Percentiles rank a stretch among this genome's conserved stretches.
Conservation (phyloP, 2,888 invertebrate species). For the Philopedon plagiatum region DNA sequence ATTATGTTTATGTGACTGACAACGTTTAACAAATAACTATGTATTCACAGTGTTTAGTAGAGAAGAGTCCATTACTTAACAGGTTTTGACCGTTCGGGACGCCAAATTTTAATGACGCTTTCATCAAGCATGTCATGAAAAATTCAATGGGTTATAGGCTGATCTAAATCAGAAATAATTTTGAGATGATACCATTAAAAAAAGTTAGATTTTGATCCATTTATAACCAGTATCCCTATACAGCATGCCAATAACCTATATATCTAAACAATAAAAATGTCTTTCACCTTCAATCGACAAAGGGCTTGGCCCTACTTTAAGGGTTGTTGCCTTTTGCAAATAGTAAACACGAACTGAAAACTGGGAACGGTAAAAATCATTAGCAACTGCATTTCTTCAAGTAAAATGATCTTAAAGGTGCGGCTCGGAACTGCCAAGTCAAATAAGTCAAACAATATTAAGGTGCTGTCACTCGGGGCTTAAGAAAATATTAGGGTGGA, state of each 20-base stretch:
- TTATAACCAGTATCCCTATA: no score
- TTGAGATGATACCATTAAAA: no score
- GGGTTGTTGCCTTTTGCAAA: conserved; percentile 46
- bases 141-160: no score
- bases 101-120: no score
- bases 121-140: no score
- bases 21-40: no score
- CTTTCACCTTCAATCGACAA: conserved; percentile 34
- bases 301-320: conserved; percentile 37
- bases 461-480: conserved; percentile 29
- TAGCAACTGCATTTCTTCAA: conserved; percentile 42
- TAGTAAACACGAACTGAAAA: conserved; percentile 30
- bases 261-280: conserved; percentile 13
- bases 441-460: conserved; percentile 37
- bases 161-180: no score
- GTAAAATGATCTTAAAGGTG: conserved; percentile 44
- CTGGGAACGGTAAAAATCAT: conserved; percentile 33
- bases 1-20: no score
- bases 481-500: conserved; percentile 28
- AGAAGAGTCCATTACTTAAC: no score
- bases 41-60: no score
- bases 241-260: neutral
- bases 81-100: no score
- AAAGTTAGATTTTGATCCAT: no score
- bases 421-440: conserved; percentile 19